Evolutionary conservation across 2,888 invertebrate species (phyloP).

Genomic region (Cenopis cana): DNA sequence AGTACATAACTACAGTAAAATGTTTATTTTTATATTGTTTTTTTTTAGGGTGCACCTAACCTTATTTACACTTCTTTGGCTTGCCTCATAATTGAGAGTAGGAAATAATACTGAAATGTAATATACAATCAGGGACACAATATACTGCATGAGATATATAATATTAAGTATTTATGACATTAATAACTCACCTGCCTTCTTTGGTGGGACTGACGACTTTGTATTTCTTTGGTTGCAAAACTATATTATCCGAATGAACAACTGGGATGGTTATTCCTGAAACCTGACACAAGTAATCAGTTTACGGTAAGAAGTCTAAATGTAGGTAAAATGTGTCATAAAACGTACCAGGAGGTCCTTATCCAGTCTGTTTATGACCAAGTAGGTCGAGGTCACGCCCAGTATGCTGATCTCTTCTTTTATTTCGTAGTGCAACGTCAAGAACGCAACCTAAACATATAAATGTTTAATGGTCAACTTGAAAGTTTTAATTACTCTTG

Average conservation of each 20-base stretch:
- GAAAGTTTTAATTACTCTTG: not conserved
- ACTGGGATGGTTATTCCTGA: conserved; percentile 55
- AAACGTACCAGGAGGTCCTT: conserved; percentile 73
- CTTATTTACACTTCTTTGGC: no score
- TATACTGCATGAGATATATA: no score
- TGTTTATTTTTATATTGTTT: no score
- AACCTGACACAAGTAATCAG: conserved; percentile 49
- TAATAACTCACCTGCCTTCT: conserved; percentile 54
- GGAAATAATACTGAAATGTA: no score
- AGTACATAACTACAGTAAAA: no score
- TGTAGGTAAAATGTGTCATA: conserved; percentile 53
- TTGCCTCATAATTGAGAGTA: no score
- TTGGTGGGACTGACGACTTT: conserved; percentile 60
- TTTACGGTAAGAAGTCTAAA: conserved; percentile 50
- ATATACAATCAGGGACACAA: no score
- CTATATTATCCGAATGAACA: conserved; percentile 43
- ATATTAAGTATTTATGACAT: not conserved
- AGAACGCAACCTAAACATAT: conserved; percentile 82
- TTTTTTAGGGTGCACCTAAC: no score
- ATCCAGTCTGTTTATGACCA: conserved; percentile 86
- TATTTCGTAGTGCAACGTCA: conserved; percentile 87
- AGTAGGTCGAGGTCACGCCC: conserved; percentile 86
- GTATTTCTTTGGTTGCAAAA: conserved; percentile 58
- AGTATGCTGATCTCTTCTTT: conserved; percentile 88
- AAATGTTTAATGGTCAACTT: not conserved